These are phyloP conservation scores for Dasyurus viverrinus DNA, from an alignment of 2,113 vertebrate species.

Conservation along the genomic window DNA sequence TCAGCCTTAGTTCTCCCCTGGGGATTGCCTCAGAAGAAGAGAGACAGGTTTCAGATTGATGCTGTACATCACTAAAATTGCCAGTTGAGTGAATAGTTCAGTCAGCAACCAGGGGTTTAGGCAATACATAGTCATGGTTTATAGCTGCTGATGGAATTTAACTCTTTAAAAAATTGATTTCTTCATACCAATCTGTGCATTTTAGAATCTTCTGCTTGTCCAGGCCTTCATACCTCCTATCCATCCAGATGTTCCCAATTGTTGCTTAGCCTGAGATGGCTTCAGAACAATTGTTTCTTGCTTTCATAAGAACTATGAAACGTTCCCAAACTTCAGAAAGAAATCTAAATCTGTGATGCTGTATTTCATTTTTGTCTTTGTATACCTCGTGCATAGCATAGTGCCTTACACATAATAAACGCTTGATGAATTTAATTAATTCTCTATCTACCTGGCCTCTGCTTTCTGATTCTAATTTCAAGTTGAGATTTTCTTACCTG, in stretches of 20 bases:
- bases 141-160: neutral
- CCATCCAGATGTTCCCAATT: neutral
- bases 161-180: neutral
- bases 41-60: neutral
- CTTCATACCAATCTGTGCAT: neutral
- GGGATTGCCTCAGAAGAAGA: constrained; percentile 16
- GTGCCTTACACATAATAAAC: neutral
- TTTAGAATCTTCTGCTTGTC: neutral
- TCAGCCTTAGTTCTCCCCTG: neutral
- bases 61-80: neutral
- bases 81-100: neutral
- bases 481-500: neutral
- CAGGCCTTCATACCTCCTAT: neutral
- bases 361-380: neutral
- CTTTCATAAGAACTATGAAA: neutral
- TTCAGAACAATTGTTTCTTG: neutral
- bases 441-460: neutral
- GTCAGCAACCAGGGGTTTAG: neutral
- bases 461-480: neutral
- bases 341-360: neutral
- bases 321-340: neutral
- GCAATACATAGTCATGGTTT: neutral
- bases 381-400: neutral
- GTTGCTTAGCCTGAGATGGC: neutral
- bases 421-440: neutral